These are phyloP conservation scores for Synanthedon myopaeformis DNA, from an alignment of 2,888 invertebrate species.

Conservation along the genomic window DNA sequence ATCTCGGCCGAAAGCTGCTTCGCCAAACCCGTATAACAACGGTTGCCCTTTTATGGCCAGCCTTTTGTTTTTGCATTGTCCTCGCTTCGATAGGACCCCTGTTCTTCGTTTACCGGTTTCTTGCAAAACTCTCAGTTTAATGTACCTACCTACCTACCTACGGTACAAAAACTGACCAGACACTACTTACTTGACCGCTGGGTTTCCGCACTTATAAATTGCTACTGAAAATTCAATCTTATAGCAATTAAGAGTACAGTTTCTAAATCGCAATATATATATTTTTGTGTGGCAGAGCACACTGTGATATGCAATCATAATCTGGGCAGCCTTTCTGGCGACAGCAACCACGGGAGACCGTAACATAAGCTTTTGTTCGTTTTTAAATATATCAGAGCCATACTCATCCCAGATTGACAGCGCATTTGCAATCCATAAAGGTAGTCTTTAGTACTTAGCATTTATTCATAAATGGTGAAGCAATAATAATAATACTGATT, in stretches of 20 bases:
- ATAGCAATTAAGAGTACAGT: no score
- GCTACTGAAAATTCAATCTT: no score
- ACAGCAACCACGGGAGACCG: no score
- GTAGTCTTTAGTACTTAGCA: not conserved
- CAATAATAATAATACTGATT: not conserved
- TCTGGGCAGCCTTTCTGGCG: no score
- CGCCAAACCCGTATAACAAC: not conserved
- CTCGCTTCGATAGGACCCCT: slow-evolving; percentile 1
- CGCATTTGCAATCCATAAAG: not conserved
- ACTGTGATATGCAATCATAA: no score
- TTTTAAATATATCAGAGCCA: no score
- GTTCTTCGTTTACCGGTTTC: not conserved
- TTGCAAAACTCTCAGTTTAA: not conserved
- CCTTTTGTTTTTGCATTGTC: not conserved
- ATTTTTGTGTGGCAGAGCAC: no score
- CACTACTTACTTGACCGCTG: no score
- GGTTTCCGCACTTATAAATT: no score
- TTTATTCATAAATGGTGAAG: not conserved
- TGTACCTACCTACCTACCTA: not conserved
- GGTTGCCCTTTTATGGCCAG: slow-evolving; percentile 1
- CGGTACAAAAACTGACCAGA: no score
- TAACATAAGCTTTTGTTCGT: no score
- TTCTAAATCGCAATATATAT: no score
- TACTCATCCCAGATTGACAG: not conserved
- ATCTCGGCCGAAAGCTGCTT: not conserved